phyloP scores from a whole-genome alignment of 2,888 invertebrate genomes.

The Ecliptopera silaceata region DNA sequence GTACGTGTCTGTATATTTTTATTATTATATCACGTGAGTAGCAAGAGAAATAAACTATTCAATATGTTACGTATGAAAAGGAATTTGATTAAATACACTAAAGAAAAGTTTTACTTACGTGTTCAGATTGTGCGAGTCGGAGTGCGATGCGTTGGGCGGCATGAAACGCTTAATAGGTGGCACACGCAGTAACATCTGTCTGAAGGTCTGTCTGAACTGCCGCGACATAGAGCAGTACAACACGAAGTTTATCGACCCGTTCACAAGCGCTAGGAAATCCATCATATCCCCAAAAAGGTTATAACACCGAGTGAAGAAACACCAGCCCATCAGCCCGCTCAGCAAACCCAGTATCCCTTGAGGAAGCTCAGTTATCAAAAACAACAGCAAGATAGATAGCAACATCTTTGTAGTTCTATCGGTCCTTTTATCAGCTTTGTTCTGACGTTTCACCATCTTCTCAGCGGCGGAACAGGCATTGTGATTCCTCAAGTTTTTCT shows the following conservation, averaged over 20 bases:
- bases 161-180: slow-evolving; percentile 84
- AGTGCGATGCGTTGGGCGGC: slow-evolving; percentile 82
- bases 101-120: slow-evolving; percentile 74
- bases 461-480: slow-evolving; percentile 80
- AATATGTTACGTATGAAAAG: too few species aligned
- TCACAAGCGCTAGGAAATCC: slow-evolving; percentile 94
- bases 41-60: too few species aligned
- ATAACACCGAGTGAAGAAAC: slow-evolving; percentile 92
- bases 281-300: slow-evolving; percentile 92
- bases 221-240: slow-evolving; percentile 97
- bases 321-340: slow-evolving; percentile 86
- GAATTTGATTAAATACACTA: too few species aligned
- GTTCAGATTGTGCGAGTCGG: slow-evolving; percentile 85
- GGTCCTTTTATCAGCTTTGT: slow-evolving; percentile 88
- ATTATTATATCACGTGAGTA: too few species aligned
- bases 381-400: slow-evolving; percentile 92
- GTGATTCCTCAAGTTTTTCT: slow-evolving; percentile 86
- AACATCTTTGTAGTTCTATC: slow-evolving; percentile 96
- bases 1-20: too few species aligned
- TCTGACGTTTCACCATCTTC: slow-evolving; percentile 71
- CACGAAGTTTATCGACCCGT: slow-evolving; percentile 96
- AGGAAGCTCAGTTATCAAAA: slow-evolving; percentile 94
- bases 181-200: slow-evolving; percentile 86
- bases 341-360: slow-evolving; percentile 89
- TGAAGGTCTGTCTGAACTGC: slow-evolving; percentile 93